Evolutionary conservation across 2,113 vertebrate species (phyloP).

Genomic region (Triplophysa tibetana): DNA sequence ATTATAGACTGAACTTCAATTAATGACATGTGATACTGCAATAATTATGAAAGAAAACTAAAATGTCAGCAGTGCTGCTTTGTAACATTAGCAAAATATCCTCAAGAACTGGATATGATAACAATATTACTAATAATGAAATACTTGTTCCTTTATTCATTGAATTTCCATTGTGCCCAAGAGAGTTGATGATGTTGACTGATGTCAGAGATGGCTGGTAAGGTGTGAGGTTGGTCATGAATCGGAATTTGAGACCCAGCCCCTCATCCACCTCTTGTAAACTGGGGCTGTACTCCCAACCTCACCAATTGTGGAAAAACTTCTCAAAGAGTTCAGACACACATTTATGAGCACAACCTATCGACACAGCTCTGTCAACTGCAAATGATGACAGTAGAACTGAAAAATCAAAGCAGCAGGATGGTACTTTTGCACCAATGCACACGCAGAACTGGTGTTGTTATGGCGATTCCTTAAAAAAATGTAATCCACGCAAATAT

Average conservation of each 20-base stretch:
- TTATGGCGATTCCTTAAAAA: neutral
- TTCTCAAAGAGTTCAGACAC: conserved; percentile 2
- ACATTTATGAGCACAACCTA: conserved; percentile 1
- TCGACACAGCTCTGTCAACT: conserved; percentile 16
- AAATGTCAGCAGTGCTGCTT: neutral
- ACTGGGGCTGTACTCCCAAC: neutral
- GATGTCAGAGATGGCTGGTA: conserved; percentile 27
- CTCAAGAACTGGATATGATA: neutral
- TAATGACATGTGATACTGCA: neutral
- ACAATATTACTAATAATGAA: neutral
- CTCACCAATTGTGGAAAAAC: conserved; percentile 8
- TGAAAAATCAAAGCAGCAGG: conserved; percentile 1
- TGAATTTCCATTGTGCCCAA: neutral
- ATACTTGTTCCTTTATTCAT: neutral
- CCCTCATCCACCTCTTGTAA: conserved; percentile 16
- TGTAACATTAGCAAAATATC: neutral
- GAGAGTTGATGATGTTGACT: conserved; percentile 1
- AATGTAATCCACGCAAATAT: too few relatives aligned
- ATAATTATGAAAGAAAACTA: neutral
- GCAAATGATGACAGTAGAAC: conserved; percentile 25
- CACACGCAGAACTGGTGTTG: neutral
- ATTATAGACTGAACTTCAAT: neutral
- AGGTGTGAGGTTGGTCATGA: conserved; percentile 37
- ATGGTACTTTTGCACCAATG: neutral
- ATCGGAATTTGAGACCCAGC: conserved; percentile 26